Evolutionary conservation across 2,888 invertebrate genomes (phyloP).

Genomic region (Muscina levida): DNA sequence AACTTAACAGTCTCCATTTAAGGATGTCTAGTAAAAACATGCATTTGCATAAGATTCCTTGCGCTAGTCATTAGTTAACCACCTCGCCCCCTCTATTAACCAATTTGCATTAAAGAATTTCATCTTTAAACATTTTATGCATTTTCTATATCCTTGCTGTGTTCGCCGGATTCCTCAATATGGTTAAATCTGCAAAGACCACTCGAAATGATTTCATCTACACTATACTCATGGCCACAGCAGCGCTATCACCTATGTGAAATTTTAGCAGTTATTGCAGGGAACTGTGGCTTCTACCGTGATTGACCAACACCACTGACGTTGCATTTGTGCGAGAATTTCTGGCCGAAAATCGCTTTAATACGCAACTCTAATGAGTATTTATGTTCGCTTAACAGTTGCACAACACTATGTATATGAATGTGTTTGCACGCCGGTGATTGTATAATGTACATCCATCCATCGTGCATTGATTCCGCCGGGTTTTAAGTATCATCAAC

Average conservation of each 20-base stretch:
- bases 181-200: too few relatives aligned
- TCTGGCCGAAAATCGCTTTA: background rate
- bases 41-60: too few relatives aligned
- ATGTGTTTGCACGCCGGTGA: too few relatives aligned
- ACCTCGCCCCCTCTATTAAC: too few relatives aligned
- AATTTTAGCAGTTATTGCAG: background rate
- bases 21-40: too few relatives aligned
- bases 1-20: too few relatives aligned
- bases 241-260: background rate
- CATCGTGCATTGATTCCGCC: background rate
- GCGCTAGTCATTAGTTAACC: too few relatives aligned
- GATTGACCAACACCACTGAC: background rate
- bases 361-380: background rate
- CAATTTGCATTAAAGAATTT: too few relatives aligned
- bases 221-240: background rate
- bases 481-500: background rate
- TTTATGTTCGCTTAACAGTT: background rate
- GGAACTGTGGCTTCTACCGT: background rate
- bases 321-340: background rate
- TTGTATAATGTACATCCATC: background rate
- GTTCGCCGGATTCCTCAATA: too few relatives aligned
- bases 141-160: too few relatives aligned
- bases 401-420: background rate
- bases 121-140: too few relatives aligned
- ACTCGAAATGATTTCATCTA: too few relatives aligned